phyloP scores from a whole-genome alignment of 2,888 invertebrate species.

The Agrilus biguttatus region DNA sequence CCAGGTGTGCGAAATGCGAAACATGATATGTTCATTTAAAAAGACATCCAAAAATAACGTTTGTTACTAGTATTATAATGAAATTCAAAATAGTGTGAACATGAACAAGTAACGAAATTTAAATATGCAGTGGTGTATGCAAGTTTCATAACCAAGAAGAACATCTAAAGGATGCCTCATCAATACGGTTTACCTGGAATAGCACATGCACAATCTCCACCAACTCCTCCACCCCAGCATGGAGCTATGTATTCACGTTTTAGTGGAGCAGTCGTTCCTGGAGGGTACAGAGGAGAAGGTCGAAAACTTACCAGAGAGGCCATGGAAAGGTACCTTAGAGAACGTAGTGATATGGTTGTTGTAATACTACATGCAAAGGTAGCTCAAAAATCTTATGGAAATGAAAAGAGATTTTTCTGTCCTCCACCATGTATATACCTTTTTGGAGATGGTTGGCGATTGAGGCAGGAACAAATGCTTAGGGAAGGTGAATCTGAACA shows the following conservation, averaged over 20 bases:
- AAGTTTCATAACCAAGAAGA: neutral
- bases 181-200: slow-evolving; percentile 63
- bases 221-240: slow-evolving; percentile 56
- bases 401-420: slow-evolving; percentile 98
- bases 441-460: slow-evolving; percentile 96
- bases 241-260: slow-evolving; percentile 41
- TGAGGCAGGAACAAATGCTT: slow-evolving; percentile 85
- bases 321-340: slow-evolving; percentile 92
- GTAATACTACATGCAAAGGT: slow-evolving; percentile 98
- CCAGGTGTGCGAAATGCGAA: slow-evolving; percentile 7
- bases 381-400: slow-evolving; percentile 98
- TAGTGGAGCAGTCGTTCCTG: slow-evolving; percentile 49
- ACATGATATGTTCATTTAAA: neutral
- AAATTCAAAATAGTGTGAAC: neutral
- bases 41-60: too few relatives aligned
- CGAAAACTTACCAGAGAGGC: slow-evolving; percentile 76
- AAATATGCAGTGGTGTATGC: neutral
- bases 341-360: slow-evolving; percentile 89
- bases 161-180: slow-evolving; percentile 48
- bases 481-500: slow-evolving; percentile 81
- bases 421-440: slow-evolving; percentile 98
- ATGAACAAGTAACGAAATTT: slow-evolving; percentile 1
- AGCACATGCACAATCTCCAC: slow-evolving; percentile 67
- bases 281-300: slow-evolving; percentile 61
- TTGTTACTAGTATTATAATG: too few relatives aligned